phyloP scores from a whole-genome alignment of 2,888 invertebrate species.

The Lasioglossum oenotherae region DNA sequence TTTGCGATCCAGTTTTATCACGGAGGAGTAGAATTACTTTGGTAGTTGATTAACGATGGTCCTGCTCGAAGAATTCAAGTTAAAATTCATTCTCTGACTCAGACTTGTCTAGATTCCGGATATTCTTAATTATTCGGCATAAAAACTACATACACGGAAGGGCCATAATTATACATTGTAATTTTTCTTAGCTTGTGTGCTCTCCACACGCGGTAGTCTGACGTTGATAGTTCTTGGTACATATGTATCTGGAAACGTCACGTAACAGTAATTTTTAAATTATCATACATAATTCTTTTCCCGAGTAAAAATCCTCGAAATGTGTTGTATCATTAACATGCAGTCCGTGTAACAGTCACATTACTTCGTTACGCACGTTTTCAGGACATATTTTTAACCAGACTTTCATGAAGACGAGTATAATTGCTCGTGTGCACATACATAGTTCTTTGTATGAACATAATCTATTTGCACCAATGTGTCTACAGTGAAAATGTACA shows the following conservation, averaged over 20 bases:
- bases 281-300: background rate
- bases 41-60: background rate
- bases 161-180: background rate
- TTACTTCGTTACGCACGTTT: background rate
- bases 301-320: too few relatives aligned
- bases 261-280: background rate
- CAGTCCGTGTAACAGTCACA: background rate
- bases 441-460: too few relatives aligned
- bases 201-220: background rate
- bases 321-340: too few relatives aligned
- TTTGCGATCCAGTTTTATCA: background rate
- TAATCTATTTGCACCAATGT: too few relatives aligned
- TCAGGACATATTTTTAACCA: background rate
- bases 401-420: background rate
- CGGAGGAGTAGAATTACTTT: background rate
- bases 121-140: background rate
- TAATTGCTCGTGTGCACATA: too few relatives aligned
- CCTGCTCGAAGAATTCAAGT: background rate
- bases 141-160: background rate
- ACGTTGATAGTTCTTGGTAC: background rate
- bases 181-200: background rate
- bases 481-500: background rate
- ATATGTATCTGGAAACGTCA: background rate
- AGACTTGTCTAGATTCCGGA: background rate
- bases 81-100: background rate